phyloP scores from a whole-genome alignment of 2,113 vertebrate genomes.

The Nerophis lumbriciformis region DNA sequence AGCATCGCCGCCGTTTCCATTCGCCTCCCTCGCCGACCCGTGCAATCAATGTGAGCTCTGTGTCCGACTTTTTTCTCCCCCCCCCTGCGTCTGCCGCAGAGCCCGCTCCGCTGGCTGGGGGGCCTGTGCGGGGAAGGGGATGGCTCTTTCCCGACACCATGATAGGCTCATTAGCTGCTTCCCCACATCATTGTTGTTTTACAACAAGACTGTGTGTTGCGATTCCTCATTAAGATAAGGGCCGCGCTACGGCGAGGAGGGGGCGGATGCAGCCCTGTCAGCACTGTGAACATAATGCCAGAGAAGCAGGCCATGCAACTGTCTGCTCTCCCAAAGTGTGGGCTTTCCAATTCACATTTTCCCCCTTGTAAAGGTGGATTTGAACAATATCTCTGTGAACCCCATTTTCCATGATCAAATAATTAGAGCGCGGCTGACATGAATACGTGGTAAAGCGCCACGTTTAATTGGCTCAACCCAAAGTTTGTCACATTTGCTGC shows the following conservation, averaged over 20 bases:
- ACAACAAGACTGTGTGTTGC: slow-evolving; percentile 77
- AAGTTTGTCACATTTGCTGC: not conserved
- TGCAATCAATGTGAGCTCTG: slow-evolving; percentile 68
- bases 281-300: slow-evolving; percentile 61
- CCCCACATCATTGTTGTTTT: slow-evolving; percentile 78
- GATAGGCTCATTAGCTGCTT: slow-evolving; percentile 80
- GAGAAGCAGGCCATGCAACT: slow-evolving; percentile 58
- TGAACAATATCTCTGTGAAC: not conserved
- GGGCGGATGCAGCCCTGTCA: slow-evolving; percentile 61
- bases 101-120: slow-evolving; percentile 54
- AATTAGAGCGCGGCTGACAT: slow-evolving; percentile 36
- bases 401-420: slow-evolving; percentile 28
- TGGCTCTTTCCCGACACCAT: slow-evolving; percentile 71
- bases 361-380: slow-evolving; percentile 27
- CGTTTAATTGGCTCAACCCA: too few species aligned
- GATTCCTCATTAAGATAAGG: slow-evolving; percentile 81
- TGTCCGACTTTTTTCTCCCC: slow-evolving; percentile 40
- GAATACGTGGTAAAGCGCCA: slow-evolving; percentile 31
- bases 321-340: slow-evolving; percentile 58
- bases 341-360: slow-evolving; percentile 12
- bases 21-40: slow-evolving; percentile 56
- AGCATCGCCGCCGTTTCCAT: slow-evolving; percentile 63
- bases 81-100: slow-evolving; percentile 33
- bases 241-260: slow-evolving; percentile 65
- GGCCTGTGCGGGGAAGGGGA: slow-evolving; percentile 64